Evolutionary conservation across 2,797 vertebrate species (phyloP).

Genomic region (Oreonectes daqikongensis): DNA sequence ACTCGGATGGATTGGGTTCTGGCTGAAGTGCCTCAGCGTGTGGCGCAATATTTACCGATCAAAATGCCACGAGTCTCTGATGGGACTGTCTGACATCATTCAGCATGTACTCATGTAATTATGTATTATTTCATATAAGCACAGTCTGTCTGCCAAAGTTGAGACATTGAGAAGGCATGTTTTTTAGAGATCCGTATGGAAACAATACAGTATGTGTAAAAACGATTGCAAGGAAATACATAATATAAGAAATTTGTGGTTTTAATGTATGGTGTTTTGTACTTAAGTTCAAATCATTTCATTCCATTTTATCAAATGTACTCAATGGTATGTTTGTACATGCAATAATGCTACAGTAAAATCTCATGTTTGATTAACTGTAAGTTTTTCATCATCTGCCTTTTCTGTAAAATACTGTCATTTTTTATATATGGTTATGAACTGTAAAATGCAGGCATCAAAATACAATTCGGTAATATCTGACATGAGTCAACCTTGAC

Average conservation of each 20-base stretch:
- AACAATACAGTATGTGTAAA: not conserved
- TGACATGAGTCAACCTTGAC: too few relatives aligned
- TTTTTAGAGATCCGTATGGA: not conserved
- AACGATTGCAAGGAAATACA: not conserved
- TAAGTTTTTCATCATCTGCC: too few relatives aligned
- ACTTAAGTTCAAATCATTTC: too few relatives aligned
- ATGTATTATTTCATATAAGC: constrained; percentile 21
- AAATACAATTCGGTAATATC: not conserved
- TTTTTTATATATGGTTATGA: not conserved
- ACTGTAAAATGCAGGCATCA: not conserved
- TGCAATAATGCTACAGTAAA: too few relatives aligned
- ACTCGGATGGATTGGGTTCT: constrained; percentile 37
- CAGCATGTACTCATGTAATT: constrained; percentile 10
- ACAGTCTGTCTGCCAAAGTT: not conserved
- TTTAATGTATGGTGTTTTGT: too few relatives aligned
- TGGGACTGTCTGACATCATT: constrained; percentile 16
- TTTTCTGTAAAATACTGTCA: not conserved
- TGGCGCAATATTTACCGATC: constrained; percentile 51
- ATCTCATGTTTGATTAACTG: too few relatives aligned
- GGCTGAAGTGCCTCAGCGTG: constrained; percentile 9
- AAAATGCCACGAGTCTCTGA: constrained; percentile 32
- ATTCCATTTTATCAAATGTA: too few relatives aligned
- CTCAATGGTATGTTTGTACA: too few relatives aligned
- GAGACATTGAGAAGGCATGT: not conserved
- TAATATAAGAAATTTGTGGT: not conserved